These are phyloP conservation scores for Scarus forsteni DNA, from an alignment of 2,797 vertebrate genomes.

Conservation along the genomic window DNA sequence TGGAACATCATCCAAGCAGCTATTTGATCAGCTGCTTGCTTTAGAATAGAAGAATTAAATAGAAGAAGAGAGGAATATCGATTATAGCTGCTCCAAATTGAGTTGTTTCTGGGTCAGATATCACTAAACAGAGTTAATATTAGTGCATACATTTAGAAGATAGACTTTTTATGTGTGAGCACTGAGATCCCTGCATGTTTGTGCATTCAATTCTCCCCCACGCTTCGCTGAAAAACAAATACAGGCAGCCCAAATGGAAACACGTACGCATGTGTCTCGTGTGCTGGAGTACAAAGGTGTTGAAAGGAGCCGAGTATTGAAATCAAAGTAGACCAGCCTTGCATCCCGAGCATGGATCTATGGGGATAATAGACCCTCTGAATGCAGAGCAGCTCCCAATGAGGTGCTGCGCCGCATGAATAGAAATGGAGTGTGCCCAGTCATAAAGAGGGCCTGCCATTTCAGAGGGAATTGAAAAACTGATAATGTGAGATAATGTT, in stretches of 20 bases:
- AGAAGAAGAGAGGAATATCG: no score
- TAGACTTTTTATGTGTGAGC: conserved; percentile 33
- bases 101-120: conserved; percentile 24
- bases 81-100: neutral
- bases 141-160: conserved; percentile 19
- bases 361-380: conserved; percentile 58
- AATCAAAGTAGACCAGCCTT: conserved; percentile 63
- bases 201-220: conserved; percentile 12
- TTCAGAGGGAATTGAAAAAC: conserved; percentile 43
- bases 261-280: conserved; percentile 7
- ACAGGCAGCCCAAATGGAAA: neutral
- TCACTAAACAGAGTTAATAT: neutral
- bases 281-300: conserved; percentile 44
- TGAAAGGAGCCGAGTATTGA: conserved; percentile 49
- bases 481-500: conserved; percentile 41
- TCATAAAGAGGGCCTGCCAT: conserved; percentile 41
- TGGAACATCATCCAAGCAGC: no score
- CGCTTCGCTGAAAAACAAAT: conserved; percentile 16
- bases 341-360: conserved; percentile 62
- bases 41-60: no score
- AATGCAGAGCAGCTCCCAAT: conserved; percentile 63
- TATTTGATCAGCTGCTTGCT: neutral
- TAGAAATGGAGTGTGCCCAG: conserved; percentile 51
- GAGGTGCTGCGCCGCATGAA: conserved; percentile 50
- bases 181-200: conserved; percentile 17